Evolutionary conservation across 1,140 invertebrate species (phyloP).

Genomic region (Drosophila mojavensis): DNA sequence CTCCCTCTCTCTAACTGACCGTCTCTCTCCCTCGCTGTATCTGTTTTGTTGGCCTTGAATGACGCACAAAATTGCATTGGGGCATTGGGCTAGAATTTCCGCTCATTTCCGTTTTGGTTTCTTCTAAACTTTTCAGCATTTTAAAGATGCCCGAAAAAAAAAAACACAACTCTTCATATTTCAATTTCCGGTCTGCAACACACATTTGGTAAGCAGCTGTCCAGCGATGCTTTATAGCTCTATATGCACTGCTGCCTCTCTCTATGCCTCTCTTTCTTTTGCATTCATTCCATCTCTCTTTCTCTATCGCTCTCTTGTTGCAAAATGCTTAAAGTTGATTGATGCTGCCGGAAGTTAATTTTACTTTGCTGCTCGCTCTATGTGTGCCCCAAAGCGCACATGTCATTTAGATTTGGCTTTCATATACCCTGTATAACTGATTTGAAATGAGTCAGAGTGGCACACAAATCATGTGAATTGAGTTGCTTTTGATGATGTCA

Average conservation of each 20-base stretch:
- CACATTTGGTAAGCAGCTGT: conserved; percentile 31
- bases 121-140: conserved; percentile 23
- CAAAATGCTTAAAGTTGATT: conserved; percentile 62
- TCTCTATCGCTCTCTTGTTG: conserved; percentile 22
- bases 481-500: too few relatives aligned
- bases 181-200: conserved; percentile 67
- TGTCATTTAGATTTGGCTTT: conserved; percentile 47
- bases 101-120: conserved; percentile 43
- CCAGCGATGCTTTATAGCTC: conserved; percentile 20
- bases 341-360: conserved; percentile 69
- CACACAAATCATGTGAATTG: too few relatives aligned
- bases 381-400: conserved; percentile 31
- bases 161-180: conserved; percentile 62
- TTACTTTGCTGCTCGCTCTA: conserved; percentile 19
- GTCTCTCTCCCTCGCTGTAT: background rate
- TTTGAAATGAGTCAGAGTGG: background rate
- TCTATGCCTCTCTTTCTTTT: background rate
- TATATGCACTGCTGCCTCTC: too few relatives aligned
- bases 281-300: background rate
- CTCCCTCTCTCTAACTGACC: too few relatives aligned
- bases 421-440: conserved; percentile 6
- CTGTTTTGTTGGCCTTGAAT: conserved; percentile 1
- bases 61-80: conserved; percentile 4
- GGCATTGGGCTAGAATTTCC: conserved; percentile 33
- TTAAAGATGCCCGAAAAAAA: conserved; percentile 30